Conservation (phyloP, 2,113 vertebrate genomes). For the Pseudopipra pipra region DNA sequence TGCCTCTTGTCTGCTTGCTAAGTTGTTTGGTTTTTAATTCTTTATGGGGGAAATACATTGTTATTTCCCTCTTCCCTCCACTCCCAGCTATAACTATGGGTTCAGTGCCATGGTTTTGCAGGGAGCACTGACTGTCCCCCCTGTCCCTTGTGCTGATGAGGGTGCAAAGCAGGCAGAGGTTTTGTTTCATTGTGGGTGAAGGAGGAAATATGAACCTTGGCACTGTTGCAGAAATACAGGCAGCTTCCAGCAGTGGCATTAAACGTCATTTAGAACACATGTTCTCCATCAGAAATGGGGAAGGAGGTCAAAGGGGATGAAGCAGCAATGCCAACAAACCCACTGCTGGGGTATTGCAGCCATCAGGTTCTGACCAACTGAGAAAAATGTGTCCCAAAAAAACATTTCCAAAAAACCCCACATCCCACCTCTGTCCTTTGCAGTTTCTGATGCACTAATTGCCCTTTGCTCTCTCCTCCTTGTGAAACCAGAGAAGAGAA, state of each 20-base stretch:
- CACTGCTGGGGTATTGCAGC: not conserved
- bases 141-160: not conserved
- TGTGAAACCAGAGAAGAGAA: not conserved
- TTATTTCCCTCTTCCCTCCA: not conserved
- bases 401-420: rapidly evolving
- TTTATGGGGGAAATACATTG: not conserved
- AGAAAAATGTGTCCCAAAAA: not conserved
- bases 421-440: not conserved
- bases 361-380: not conserved
- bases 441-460: not conserved
- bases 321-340: not conserved
- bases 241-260: not conserved
- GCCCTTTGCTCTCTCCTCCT: not conserved
- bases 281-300: not conserved
- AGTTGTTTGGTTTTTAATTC: not conserved
- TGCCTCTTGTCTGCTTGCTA: not conserved
- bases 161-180: not conserved
- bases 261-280: not conserved
- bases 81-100: not conserved
- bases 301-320: not conserved
- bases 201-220: not conserved
- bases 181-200: not conserved
- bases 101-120: not conserved
- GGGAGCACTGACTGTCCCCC: not conserved
- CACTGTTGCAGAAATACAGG: not conserved